Percentiles rank a stretch among this genome's conserved stretches.
phyloP scores from a whole-genome alignment of 92 coral and sea anemone species.

The Epizoanthus fatuus region DNA sequence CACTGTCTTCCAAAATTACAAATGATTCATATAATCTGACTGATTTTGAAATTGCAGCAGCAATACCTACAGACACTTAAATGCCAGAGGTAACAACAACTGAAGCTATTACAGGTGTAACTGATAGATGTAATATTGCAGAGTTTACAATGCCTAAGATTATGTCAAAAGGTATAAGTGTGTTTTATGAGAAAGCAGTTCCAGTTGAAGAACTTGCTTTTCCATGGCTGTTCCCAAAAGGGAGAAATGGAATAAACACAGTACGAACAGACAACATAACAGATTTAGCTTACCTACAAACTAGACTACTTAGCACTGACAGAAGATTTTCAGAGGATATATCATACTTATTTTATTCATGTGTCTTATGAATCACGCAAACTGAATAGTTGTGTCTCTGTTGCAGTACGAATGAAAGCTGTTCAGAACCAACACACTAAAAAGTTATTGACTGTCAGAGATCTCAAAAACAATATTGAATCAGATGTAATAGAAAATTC shows the following conservation, averaged over 20 bases:
- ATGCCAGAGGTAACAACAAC: no score
- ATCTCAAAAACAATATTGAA: conserved; percentile 34
- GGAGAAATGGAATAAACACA: conserved; percentile 56
- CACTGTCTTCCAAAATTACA: no score
- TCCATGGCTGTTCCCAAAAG: conserved; percentile 66
- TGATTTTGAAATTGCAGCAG: no score
- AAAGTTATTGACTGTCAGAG: conserved; percentile 45
- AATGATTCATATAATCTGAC: no score
- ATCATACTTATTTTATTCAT: conserved; percentile 57
- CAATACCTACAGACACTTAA: no score
- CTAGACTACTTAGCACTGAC: conserved; percentile 52
- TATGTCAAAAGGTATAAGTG: conserved; percentile 29
- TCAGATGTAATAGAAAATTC: conserved; percentile 61
- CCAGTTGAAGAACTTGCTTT: conserved; percentile 68
- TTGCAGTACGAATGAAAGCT: conserved; percentile 61
- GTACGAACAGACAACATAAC: conserved; percentile 38
- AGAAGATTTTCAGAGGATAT: conserved; percentile 54
- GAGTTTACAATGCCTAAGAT: neutral
- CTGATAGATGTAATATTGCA: neutral
- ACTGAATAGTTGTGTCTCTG: conserved; percentile 54
- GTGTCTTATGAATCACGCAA: conserved; percentile 62
- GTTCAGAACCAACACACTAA: conserved; percentile 6
- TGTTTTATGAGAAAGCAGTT: conserved; percentile 45
- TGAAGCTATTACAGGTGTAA: conserved; percentile 19
- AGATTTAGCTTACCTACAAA: conserved; percentile 59